Percentiles rank a stretch among this genome's conserved stretches.
phyloP scores from a whole-genome alignment of 2,113 vertebrate genomes.

The Pomatorhinus ruficollis region DNA sequence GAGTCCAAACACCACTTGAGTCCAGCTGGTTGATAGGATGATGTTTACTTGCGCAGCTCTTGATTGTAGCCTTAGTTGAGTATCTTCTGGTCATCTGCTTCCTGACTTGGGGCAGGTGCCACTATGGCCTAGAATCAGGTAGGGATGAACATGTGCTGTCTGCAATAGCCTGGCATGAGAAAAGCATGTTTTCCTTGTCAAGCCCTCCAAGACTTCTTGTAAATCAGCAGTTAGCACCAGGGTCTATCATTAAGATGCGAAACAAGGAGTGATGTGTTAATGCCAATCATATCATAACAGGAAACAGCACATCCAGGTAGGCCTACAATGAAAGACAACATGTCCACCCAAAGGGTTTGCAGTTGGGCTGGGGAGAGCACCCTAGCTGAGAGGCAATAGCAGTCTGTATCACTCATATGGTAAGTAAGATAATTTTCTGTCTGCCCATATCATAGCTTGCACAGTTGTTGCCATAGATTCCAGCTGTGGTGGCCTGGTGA shows the following conservation, averaged over 20 bases:
- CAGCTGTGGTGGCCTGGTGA: background rate
- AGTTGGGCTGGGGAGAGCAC: background rate
- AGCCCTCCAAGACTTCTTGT: background rate
- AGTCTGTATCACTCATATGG: background rate
- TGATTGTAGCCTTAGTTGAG: background rate
- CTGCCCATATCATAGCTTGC: background rate
- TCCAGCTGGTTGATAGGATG: background rate
- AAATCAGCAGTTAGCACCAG: background rate
- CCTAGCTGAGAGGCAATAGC: background rate
- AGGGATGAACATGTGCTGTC: background rate
- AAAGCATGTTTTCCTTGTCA: background rate
- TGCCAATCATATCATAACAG: background rate
- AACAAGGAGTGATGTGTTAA: background rate
- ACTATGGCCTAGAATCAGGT: background rate
- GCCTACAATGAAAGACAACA: background rate
- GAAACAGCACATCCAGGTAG: background rate
- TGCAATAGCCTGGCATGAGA: background rate
- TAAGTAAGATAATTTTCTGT: background rate
- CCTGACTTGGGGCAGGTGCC: background rate
- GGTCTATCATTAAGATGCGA: background rate
- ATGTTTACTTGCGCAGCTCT: background rate
- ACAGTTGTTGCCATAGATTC: background rate
- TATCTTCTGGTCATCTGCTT: background rate
- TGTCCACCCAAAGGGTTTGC: background rate
- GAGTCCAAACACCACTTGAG: background rate